Percentiles rank a stretch among this genome's conserved stretches.
Conservation (phyloP, 2,888 invertebrate species). For the Tromatobia lineatoria region DNA sequence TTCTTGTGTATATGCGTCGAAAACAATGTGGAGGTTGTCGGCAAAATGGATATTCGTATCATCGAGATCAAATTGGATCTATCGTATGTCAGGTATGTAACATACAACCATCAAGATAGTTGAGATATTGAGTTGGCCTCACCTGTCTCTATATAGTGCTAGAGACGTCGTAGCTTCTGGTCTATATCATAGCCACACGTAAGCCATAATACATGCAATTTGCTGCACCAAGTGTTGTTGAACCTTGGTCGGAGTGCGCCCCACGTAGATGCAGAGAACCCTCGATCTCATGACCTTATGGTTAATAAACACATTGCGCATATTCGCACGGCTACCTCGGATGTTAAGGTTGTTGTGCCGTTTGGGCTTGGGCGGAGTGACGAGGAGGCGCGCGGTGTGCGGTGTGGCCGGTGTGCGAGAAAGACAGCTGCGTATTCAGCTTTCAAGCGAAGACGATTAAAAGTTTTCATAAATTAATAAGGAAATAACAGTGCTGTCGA, state of each 20-base stretch:
- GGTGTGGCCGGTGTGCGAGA: too few relatives aligned
- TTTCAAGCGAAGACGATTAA: too few relatives aligned
- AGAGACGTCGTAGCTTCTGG: constrained; percentile 18
- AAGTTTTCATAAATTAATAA: too few relatives aligned
- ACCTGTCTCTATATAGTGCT: background rate
- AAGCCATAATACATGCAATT: background rate
- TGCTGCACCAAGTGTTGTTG: background rate
- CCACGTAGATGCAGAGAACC: constrained; percentile 58
- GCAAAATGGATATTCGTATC: too few relatives aligned
- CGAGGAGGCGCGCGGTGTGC: too few relatives aligned
- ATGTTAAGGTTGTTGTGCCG: too few relatives aligned
- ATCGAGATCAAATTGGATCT: background rate
- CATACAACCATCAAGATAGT: background rate
- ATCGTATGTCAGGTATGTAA: background rate
- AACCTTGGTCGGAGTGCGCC: constrained; percentile 74
- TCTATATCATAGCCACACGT: constrained; percentile 16
- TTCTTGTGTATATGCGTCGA: too few relatives aligned
- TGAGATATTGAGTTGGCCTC: background rate
- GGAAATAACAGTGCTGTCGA: too few relatives aligned
- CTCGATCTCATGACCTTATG: background rate
- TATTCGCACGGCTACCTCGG: constrained; percentile 6
- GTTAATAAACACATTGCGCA: background rate
- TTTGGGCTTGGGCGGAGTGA: too few relatives aligned
- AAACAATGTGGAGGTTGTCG: too few relatives aligned
- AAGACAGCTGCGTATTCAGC: too few relatives aligned